Evolutionary conservation across 2,888 invertebrate species (phyloP), one percentile per base, ranked within the genome.

Genomic region (Apotomis capreana): DNA sequence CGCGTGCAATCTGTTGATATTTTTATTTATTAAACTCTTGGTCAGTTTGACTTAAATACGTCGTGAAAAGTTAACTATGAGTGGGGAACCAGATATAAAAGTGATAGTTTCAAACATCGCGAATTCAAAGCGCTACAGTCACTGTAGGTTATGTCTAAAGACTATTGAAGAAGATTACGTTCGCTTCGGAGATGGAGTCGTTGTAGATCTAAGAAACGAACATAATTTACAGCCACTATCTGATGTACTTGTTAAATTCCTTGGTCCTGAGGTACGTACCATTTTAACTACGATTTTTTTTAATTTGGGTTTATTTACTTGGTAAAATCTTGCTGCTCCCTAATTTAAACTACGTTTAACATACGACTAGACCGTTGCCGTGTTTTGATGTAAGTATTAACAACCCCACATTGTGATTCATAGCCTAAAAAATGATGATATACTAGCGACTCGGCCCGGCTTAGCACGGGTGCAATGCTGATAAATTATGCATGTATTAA

Each of bases 91-190:
- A 0, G 83, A 89, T 76, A 75, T 89, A 37, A 86, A 80, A 77
- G 74, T 78, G 46, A 78, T 92, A 10, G 79, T 92, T n/a, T 84
- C 84, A 0, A 88, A 89, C 78, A 80, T 92, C 52, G 74, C 91
- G 5, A 86, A 80, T 59, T 84, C 86, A 76, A 88, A 89, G 60
- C 81, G 78, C 46, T 88, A 81, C 72, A 90, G 86, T 68, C 85
- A 92, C 83, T 92, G 92, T 78, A 90, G 92, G 88, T 89, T 92
- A 89, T 92, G 92, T 78, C 77, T 91, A 60, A 83, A 83, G 69
- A 76, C 74, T 68, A 85, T 90, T 54, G 75, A 81, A 62, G 82
- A 84, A 44, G 77, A 81, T 15, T 91, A 86, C 59, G 86, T 89
- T n/a, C 83, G 83, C 55, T 87, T 91, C 68, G 77, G 84, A 9